phyloP scores from a whole-genome alignment of 2,113 vertebrate species.

The Spheniscus mendiculus region DNA sequence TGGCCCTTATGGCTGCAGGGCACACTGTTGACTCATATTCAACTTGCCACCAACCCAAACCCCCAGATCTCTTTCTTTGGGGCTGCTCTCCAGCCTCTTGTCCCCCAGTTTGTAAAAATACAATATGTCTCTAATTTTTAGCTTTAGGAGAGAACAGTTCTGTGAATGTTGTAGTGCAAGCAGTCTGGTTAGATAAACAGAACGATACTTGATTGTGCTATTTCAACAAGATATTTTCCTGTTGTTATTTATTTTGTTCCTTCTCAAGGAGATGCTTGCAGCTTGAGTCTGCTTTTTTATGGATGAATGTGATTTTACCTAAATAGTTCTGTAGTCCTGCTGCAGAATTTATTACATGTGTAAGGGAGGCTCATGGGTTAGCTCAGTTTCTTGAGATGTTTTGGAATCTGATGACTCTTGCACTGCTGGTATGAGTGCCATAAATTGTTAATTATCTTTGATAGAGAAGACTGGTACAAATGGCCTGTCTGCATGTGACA shows the following conservation, averaged over 20 bases:
- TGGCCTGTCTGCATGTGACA: not conserved
- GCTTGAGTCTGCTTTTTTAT: not conserved
- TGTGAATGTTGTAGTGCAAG: not conserved
- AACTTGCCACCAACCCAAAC: not conserved
- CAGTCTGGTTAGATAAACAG: not conserved
- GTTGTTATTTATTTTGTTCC: not conserved
- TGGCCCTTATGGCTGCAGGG: not conserved
- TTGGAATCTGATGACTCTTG: not conserved
- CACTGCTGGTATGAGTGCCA: not conserved
- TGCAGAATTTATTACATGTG: not conserved
- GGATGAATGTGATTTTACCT: not conserved
- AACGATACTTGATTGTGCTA: not conserved
- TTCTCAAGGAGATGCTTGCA: not conserved
- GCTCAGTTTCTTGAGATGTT: not conserved
- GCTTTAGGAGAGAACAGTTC: not conserved
- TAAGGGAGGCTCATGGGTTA: not conserved
- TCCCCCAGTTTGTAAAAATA: not conserved
- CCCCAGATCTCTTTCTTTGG: not conserved
- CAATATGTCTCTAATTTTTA: not conserved
- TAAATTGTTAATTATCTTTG: not conserved
- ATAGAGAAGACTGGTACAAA: not conserved
- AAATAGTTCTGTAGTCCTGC: not conserved
- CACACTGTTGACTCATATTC: not conserved
- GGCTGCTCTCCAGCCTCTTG: not conserved
- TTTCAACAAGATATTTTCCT: not conserved